Evolutionary conservation across 2,888 invertebrate species (phyloP).

Genomic region (Dendrolimus pini): DNA sequence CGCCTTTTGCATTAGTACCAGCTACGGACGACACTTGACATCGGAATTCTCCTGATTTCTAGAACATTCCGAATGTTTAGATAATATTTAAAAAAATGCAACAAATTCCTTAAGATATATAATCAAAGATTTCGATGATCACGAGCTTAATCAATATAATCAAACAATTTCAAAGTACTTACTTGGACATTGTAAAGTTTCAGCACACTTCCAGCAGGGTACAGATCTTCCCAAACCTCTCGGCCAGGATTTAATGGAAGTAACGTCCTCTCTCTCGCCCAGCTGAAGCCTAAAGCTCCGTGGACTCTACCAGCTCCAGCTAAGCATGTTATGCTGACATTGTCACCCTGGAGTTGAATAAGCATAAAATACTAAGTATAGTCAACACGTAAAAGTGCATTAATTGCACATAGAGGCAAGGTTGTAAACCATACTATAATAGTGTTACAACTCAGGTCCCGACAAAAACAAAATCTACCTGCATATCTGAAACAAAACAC

Average conservation of each 20-base stretch:
- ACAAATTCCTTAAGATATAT: too few species aligned
- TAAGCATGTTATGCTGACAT: slow-evolving; percentile 82
- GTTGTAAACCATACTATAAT: too few species aligned
- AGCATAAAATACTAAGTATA: too few species aligned
- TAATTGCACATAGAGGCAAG: too few species aligned
- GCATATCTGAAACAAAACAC: too few species aligned
- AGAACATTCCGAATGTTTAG: slow-evolving; percentile 7
- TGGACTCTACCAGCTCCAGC: slow-evolving; percentile 79
- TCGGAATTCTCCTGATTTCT: slow-evolving; percentile 87
- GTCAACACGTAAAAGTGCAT: too few species aligned
- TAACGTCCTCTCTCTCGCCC: slow-evolving; percentile 87
- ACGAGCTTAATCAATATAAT: too few species aligned
- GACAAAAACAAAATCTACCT: too few species aligned
- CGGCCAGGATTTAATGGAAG: slow-evolving; percentile 83
- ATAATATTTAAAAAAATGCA: not conserved
- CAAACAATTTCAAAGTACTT: too few species aligned
- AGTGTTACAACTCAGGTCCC: too few species aligned
- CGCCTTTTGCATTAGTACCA: slow-evolving; percentile 64
- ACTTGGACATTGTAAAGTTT: slow-evolving; percentile 88
- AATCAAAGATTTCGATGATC: too few species aligned
- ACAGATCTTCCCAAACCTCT: slow-evolving; percentile 91
- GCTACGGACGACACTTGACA: slow-evolving; percentile 81
- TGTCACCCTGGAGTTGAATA: slow-evolving; percentile 73
- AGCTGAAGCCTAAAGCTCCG: slow-evolving; percentile 86
- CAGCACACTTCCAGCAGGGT: slow-evolving; percentile 88